Conservation (phyloP, 2,888 invertebrate genomes). For the Heliconius ismenius region DNA sequence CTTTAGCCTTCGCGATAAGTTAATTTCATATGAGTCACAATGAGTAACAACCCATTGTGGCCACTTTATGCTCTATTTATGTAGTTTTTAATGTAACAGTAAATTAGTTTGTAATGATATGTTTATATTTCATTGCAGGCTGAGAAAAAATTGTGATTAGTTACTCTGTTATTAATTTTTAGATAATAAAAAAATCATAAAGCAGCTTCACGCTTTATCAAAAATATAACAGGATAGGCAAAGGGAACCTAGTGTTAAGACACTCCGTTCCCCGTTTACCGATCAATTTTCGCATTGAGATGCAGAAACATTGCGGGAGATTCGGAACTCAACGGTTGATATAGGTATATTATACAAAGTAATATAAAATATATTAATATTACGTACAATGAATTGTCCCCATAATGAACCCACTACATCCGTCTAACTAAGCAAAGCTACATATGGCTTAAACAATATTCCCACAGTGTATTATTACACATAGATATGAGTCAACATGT, state of each 20-base stretch:
- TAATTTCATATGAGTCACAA: conserved; percentile 19
- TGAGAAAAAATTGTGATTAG: not conserved
- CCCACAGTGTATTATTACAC: conserved; percentile 22
- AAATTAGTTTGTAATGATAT: conserved; percentile 8
- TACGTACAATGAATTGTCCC: too few species aligned
- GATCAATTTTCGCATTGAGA: not conserved
- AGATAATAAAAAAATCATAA: not conserved
- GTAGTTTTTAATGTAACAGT: conserved; percentile 17
- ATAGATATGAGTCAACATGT: conserved; percentile 15
- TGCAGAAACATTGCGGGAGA: not conserved
- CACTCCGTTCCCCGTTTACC: not conserved
- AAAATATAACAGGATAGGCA: too few species aligned
- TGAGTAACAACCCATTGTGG: conserved; percentile 17
- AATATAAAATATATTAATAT: too few species aligned
- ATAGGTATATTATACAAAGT: too few species aligned
- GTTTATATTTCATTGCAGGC: not conserved
- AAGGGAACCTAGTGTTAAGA: not conserved
- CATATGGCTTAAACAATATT: not conserved
- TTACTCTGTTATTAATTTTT: not conserved
- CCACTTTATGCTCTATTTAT: conserved; percentile 11
- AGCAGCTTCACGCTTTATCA: too few species aligned
- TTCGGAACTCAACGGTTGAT: not conserved
- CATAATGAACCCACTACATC: not conserved
- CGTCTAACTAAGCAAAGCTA: not conserved
- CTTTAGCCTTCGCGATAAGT: not conserved